Conservation (phyloP, 2,888 invertebrate genomes). For the Neoascia interrupta region DNA sequence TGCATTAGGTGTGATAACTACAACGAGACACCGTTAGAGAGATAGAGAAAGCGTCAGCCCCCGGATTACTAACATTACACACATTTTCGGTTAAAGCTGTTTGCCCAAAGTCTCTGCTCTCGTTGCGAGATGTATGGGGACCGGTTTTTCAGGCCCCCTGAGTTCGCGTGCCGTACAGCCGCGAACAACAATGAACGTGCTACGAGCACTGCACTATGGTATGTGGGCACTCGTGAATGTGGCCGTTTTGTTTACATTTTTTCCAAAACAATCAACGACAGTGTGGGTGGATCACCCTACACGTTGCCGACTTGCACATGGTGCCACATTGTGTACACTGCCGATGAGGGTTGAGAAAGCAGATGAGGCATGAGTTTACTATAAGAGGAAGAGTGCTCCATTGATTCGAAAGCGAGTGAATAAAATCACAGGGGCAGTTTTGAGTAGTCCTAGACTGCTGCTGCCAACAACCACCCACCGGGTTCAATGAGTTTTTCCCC, state of each 20-base stretch:
- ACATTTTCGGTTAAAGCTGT: conserved; percentile 49
- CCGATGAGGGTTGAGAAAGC: conserved; percentile 12
- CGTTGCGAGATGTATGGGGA: background rate
- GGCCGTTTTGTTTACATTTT: conserved; percentile 54
- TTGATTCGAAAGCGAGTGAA: conserved; percentile 28
- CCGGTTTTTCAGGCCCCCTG: conserved; percentile 7
- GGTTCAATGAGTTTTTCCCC: conserved; percentile 19
- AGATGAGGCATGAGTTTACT: conserved; percentile 50
- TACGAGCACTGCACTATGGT: conserved; percentile 13
- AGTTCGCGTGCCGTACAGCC: conserved; percentile 37
- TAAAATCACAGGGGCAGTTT: conserved; percentile 35
- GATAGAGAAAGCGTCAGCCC: conserved; percentile 56
- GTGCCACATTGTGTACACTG: conserved; percentile 27
- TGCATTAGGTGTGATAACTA: conserved; percentile 65
- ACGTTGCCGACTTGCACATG: conserved; percentile 24
- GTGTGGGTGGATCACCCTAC: conserved; percentile 16
- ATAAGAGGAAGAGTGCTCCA: conserved; percentile 22
- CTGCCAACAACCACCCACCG: conserved; percentile 35
- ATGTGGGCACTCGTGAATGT: conserved; percentile 32
- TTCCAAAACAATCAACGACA: conserved; percentile 20
- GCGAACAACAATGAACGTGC: conserved; percentile 41
- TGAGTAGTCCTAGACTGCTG: background rate
- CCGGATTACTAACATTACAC: conserved; percentile 35
- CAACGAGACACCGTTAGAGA: conserved; percentile 30
- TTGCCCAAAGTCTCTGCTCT: conserved; percentile 49